Evolutionary conservation across 2,113 vertebrate species (phyloP), one percentile per base, ranked within the genome.

Genomic region (Trochalopteron elliotii): DNA sequence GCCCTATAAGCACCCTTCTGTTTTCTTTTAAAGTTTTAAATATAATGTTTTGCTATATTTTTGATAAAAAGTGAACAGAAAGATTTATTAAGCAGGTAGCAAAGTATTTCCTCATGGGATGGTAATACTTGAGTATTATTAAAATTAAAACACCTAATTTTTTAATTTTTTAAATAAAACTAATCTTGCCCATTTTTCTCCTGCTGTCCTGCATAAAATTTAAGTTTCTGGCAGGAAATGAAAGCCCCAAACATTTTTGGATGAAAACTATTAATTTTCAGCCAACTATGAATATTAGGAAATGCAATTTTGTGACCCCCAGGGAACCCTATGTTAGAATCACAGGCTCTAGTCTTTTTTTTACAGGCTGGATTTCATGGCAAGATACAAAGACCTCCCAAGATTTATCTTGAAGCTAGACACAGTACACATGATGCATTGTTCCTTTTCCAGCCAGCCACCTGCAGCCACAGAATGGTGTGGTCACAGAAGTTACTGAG

Each of bases 331-430:
- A 56, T 30, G 21, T 52, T 87, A 74, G n/a, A 89, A 84, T 81
- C 57, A 55, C 44, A 64, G 33, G n/a, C 14, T 93, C 49, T 23
- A 37, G 20, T n/a, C 42, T 37, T 69, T 93, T 69, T 70, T 87
- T 40, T 40, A 27, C n/a, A 49, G 40, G 5, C 69, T 81, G 42
- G 4, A 74, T 91, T 91, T 93, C 69, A 70, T 57, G 40, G 40
- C 28, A 69, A 69, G 49, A 47, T 15, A 40, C 25, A 61, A 77
- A 93, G 92, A 91, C 87, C 59, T 91, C 81, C 81, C 84, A 89
- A 11, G 78, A 67, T 8, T 80, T 65, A 13, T 74, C 44, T 61
- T 84, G 64, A 89, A 84, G 70, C n/a, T 77, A 8, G 13, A 21
- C 0, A 1, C 31, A 74, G 22, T 49, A 78, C 24, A 87, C 50